Evolutionary conservation across 2,888 invertebrate species (phyloP).

Genomic region (Cremastinae sp.): DNA sequence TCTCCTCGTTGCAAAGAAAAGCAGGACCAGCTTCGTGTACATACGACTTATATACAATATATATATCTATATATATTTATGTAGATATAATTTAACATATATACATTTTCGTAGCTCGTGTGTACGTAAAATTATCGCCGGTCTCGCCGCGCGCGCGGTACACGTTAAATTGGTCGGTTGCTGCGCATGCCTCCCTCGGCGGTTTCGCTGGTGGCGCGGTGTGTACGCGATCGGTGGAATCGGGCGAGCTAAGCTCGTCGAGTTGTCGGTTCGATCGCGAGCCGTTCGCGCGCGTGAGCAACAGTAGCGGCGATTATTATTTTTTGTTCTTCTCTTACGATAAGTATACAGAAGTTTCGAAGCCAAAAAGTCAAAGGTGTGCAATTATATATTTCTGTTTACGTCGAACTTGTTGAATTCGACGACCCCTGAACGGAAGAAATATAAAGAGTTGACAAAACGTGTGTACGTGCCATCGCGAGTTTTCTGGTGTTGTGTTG

Average conservation of each 20-base stretch:
- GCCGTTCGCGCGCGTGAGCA: conserved; percentile 59
- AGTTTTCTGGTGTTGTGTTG: too few relatives aligned
- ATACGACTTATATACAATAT: too few relatives aligned
- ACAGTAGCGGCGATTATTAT: not conserved
- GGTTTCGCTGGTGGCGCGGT: conserved; percentile 38
- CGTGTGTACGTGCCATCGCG: too few relatives aligned
- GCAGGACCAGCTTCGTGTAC: not conserved
- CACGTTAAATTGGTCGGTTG: conserved; percentile 49
- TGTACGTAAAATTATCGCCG: conserved; percentile 29
- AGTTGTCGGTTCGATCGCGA: conserved; percentile 60
- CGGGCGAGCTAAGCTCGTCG: conserved; percentile 52
- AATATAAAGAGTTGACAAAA: too few relatives aligned
- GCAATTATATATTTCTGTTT: too few relatives aligned
- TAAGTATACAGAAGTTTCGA: not conserved
- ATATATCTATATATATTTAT: not conserved
- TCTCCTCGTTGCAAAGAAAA: not conserved
- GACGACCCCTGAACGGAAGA: too few relatives aligned
- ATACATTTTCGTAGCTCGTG: not conserved
- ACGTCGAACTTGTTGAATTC: too few relatives aligned
- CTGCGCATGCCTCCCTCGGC: conserved; percentile 53
- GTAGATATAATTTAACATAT: not conserved
- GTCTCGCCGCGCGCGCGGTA: conserved; percentile 43
- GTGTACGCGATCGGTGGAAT: conserved; percentile 58
- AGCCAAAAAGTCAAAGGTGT: too few relatives aligned
- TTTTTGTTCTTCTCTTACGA: not conserved